Base-by-base conservation (phyloP, 1,140 invertebrate species). In the Bactericera cockerelli region DNA sequence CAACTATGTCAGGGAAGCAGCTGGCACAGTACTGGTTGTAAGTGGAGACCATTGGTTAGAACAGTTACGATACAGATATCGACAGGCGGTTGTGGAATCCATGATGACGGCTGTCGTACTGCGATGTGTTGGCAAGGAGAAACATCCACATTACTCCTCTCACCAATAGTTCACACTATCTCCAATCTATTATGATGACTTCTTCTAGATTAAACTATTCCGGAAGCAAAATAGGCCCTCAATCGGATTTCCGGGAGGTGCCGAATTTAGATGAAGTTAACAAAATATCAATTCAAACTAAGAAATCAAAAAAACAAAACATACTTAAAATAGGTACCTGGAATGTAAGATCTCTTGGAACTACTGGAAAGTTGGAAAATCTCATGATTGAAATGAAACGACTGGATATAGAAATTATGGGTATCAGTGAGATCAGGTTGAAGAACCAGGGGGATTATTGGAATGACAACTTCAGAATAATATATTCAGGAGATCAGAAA, bases 391-490 rank as follows among this genome's bases (percentile, higher is more conserved):
- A 64, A 63, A 64, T 61, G 58, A 38, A 49, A 54, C 62, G 58
- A 59, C 22, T 61, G 22, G 63, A 62, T n/a, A 59, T 65, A 39
- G 38, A 59, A 16, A 63, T 63, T 26, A 26, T 62, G 4, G 63
- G 59, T 11, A 26, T 64, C 28, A 62, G 62, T 61, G 61, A 65
- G 61, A 36, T 63, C 56, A 60, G 59, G 61, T 62, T 58, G 63
- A 59, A 56, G 59, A 61, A 58, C 55, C 28, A 22, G 6, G 61
- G 61, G 21, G 59, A 60, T 22, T 55, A 38, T 31, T 54, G 24
- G 54, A 54, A 28, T 28, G 1, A 59, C 54, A 31, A 55, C 28
- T 39, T 26, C 2, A 60, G 56, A 36, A 21, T 58, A n/a, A 33
- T 58, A 36, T 58, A 36, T 58, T 11, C 56, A 24, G 31, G 56